phyloP scores from a whole-genome alignment of 2,797 vertebrate species.

The Sebastes jordani region DNA sequence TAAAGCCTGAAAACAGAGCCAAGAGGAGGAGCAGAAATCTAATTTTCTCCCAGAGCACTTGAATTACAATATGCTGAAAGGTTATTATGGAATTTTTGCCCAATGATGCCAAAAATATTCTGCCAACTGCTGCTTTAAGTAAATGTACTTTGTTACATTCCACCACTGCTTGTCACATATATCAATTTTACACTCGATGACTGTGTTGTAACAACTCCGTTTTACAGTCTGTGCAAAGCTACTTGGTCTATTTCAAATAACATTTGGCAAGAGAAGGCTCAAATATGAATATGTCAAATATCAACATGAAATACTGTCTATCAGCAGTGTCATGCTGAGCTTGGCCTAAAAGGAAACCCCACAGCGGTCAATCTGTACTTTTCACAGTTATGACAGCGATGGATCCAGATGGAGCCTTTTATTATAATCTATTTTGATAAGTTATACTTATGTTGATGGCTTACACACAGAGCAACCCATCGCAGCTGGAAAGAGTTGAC shows the following conservation, averaged over 20 bases:
- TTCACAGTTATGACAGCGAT: conserved; percentile 32
- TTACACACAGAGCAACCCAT: conserved; percentile 9
- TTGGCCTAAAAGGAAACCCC: conserved; percentile 1
- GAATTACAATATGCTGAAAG: no score
- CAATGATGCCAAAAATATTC: no score
- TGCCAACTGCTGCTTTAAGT: no score
- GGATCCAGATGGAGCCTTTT: conserved; percentile 22
- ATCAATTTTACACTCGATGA: background rate
- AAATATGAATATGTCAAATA: conserved; percentile 1
- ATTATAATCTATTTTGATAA: conserved; percentile 39
- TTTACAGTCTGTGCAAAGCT: background rate
- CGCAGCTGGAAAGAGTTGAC: conserved; percentile 39
- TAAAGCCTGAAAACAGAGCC: no score
- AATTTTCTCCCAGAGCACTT: no score
- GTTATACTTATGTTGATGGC: conserved; percentile 32
- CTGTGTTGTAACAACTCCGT: background rate
- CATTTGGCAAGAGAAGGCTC: background rate
- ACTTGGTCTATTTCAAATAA: background rate
- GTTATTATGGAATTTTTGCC: no score
- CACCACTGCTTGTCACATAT: background rate
- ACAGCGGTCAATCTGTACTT: background rate
- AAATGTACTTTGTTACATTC: no score
- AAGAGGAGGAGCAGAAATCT: no score
- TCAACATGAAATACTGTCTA: background rate
- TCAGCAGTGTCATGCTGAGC: background rate